Percentiles rank a stretch among this genome's conserved stretches.
Conservation (phyloP, 2,888 invertebrate genomes). For the Hofmannophila pseudospretella region DNA sequence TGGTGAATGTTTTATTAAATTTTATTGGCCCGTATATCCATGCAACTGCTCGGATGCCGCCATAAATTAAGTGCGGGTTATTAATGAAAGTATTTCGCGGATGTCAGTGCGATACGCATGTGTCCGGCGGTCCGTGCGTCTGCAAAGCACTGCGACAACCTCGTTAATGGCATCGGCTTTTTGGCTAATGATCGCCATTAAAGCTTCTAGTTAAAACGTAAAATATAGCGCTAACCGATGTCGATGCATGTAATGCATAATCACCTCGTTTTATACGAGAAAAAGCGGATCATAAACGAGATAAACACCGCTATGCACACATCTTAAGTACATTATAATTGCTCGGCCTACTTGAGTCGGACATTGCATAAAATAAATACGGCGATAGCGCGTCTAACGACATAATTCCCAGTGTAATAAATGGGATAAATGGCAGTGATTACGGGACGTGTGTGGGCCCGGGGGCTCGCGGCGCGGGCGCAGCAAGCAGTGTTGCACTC, state of each 20-base stretch:
- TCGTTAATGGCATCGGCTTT: conserved; percentile 39
- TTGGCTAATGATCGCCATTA: conserved; percentile 34
- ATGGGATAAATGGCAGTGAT: conserved; percentile 48
- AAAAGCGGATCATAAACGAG: conserved; percentile 32
- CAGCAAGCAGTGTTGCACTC: background rate
- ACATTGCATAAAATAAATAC: conserved; percentile 48
- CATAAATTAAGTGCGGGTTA: conserved; percentile 40
- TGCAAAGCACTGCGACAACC: conserved; percentile 29
- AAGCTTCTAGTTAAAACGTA: conserved; percentile 26
- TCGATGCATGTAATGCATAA: conserved; percentile 28
- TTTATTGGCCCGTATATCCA: conserved; percentile 46
- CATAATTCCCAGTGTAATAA: conserved; percentile 44
- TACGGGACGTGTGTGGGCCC: conserved; percentile 31
- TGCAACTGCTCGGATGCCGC: conserved; percentile 24
- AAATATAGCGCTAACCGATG: conserved; percentile 30
- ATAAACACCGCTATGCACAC: conserved; percentile 30
- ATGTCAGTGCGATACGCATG: conserved; percentile 23
- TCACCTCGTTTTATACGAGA: conserved; percentile 31
- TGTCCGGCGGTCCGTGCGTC: conserved; percentile 11
- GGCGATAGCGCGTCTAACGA: conserved; percentile 40
- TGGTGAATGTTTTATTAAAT: conserved; percentile 61
- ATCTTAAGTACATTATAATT: conserved; percentile 55
- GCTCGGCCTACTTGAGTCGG: conserved; percentile 33
- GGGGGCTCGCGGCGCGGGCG: conserved; percentile 6
- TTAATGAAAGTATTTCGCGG: conserved; percentile 36